Evolutionary conservation across 2,113 vertebrate genomes (phyloP).

Genomic region (Rynchops niger): DNA sequence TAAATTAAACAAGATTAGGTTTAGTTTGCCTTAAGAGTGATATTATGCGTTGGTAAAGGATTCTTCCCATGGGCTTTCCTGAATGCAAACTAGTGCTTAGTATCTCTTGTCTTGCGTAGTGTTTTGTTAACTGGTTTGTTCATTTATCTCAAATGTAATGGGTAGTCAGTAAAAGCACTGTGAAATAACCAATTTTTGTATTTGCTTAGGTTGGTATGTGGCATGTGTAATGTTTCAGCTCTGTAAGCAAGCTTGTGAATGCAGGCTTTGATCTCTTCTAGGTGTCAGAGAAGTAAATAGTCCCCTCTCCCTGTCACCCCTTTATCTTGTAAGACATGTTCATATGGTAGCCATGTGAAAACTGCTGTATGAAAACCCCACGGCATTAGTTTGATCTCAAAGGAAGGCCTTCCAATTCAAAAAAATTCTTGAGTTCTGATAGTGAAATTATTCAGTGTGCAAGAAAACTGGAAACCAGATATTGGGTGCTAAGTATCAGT

Average conservation of each 20-base stretch:
- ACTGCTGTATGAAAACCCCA: neutral
- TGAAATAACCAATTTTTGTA: neutral
- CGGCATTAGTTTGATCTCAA: neutral
- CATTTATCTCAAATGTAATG: neutral
- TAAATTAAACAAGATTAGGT: neutral
- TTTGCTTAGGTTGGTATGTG: neutral
- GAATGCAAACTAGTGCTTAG: neutral
- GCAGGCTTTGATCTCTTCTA: neutral
- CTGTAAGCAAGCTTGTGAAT: neutral
- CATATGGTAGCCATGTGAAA: neutral
- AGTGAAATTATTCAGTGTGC: neutral
- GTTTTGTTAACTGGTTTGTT: neutral
- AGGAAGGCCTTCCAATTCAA: neutral
- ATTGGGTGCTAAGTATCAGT: neutral
- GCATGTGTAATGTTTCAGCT: too few species aligned
- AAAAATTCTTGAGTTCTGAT: neutral
- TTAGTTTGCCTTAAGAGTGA: neutral
- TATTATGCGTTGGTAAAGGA: neutral
- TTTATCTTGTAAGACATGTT: neutral
- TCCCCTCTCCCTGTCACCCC: neutral
- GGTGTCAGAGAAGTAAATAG: neutral
- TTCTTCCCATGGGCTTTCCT: neutral
- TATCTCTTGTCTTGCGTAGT: neutral
- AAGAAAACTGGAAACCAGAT: neutral
- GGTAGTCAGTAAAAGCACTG: neutral